A percentile compares a stretch with the other conserved stretches of the same genome.
phyloP scores from a whole-genome alignment of 2,113 vertebrate genomes.

The Rhombomys opimus region DNA sequence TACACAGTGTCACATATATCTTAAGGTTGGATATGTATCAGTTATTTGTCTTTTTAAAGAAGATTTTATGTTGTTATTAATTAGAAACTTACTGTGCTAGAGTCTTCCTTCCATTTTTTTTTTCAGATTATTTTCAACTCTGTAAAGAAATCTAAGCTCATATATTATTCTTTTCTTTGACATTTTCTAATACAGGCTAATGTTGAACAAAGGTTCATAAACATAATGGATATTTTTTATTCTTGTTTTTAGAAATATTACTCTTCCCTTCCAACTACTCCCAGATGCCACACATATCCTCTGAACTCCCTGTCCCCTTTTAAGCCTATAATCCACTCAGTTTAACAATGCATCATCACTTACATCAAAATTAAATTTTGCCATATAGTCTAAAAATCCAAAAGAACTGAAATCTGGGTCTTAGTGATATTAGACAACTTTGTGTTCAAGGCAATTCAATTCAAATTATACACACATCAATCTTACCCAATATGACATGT shows the following conservation, averaged over 20 bases:
- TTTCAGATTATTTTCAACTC: not conserved
- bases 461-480: not conserved
- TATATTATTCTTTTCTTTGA: conserved; percentile 37
- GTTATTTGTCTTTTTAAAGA: not conserved
- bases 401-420: not conserved
- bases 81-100: not conserved
- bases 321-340: not conserved
- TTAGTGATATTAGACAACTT: not conserved
- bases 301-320: not conserved
- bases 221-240: not conserved
- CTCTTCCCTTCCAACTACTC: too few species aligned
- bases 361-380: not conserved
- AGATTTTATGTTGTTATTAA: not conserved
- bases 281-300: not conserved
- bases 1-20: not conserved
- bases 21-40: not conserved
- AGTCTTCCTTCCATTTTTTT: not conserved
- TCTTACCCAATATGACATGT: not conserved
- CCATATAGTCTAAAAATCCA: not conserved
- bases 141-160: conserved; percentile 41
- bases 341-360: not conserved
- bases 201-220: conserved; percentile 35
- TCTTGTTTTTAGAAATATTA: not conserved
- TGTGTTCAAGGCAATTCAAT: not conserved
- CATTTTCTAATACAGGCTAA: conserved; percentile 26